Conservation (phyloP, 2,797 vertebrate species). For the Poecile montanus region DNA sequence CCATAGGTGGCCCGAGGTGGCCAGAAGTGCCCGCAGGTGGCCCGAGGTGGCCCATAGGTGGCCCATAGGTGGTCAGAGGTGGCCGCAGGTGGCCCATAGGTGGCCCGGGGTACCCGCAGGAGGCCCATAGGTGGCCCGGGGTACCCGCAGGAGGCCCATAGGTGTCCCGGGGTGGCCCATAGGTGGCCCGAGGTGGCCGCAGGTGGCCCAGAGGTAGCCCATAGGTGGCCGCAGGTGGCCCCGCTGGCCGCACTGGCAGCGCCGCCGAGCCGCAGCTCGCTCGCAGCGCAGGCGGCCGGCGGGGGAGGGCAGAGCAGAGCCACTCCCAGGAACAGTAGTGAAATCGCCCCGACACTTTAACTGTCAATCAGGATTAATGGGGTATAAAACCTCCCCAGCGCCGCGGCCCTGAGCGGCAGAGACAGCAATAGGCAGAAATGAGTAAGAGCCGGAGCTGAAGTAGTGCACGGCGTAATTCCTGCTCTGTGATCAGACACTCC, state of each 20-base stretch:
- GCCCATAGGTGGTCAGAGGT: neutral
- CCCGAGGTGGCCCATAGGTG: neutral
- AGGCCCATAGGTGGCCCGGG: too few relatives aligned
- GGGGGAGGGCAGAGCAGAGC: constrained; percentile 75
- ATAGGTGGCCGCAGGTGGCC: neutral
- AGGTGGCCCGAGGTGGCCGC: neutral
- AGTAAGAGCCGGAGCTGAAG: constrained; percentile 35
- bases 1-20: neutral
- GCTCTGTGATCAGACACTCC: constrained; percentile 51
- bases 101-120: neutral
- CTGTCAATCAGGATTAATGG: constrained; percentile 97
- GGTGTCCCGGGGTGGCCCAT: neutral
- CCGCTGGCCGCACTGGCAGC: neutral
- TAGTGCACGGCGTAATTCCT: constrained; percentile 54
- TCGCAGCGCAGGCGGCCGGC: neutral
- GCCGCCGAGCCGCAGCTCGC: neutral
- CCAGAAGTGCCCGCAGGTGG: rapidly evolving
- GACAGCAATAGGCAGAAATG: constrained; percentile 52
- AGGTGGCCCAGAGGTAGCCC: neutral
- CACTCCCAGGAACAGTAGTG: constrained; percentile 83
- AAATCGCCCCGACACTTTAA: constrained; percentile 86
- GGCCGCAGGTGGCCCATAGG: neutral
- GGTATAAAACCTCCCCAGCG: constrained; percentile 81
- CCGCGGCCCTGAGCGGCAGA: constrained; percentile 72
- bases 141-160: neutral